Percentiles rank a stretch among this genome's conserved stretches.
Evolutionary conservation across 2,888 invertebrate species (phyloP).

Genomic region (Microchrysa polita): DNA sequence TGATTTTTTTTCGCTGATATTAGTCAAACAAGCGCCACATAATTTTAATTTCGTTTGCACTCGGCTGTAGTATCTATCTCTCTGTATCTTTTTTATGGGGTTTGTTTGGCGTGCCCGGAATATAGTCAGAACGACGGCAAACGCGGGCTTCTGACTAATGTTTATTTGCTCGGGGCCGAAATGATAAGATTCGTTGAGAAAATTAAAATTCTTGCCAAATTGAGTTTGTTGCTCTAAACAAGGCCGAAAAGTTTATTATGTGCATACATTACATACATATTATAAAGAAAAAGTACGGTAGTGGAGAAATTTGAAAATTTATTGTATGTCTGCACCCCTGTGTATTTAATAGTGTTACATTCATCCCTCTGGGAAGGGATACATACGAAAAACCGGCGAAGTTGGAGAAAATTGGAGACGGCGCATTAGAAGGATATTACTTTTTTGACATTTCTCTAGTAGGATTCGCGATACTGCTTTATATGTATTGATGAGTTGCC

Average conservation of each 20-base stretch:
- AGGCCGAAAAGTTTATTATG: too few relatives aligned
- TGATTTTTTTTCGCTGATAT: neutral
- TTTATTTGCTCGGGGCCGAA: too few relatives aligned
- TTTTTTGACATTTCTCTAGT: conserved; percentile 31
- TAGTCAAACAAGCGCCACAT: neutral
- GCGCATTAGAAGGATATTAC: conserved; percentile 21
- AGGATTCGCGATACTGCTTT: too few relatives aligned
- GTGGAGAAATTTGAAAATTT: neutral
- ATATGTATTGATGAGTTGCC: conserved; percentile 8
- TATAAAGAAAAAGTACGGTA: neutral
- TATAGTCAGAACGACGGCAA: too few relatives aligned
- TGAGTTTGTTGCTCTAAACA: too few relatives aligned
- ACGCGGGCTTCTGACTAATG: too few relatives aligned
- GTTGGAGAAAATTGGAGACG: conserved; percentile 12
- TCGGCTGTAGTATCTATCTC: conserved; percentile 1
- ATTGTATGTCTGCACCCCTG: neutral
- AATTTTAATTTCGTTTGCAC: neutral
- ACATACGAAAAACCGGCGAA: neutral
- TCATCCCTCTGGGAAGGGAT: neutral
- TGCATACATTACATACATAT: neutral
- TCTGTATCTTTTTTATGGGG: neutral
- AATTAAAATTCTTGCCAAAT: too few relatives aligned
- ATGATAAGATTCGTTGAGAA: too few relatives aligned
- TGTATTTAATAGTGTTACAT: neutral
- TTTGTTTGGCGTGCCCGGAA: neutral